phyloP scores from a whole-genome alignment of 2,113 vertebrate species.

The Brachypodius melanocephalos region DNA sequence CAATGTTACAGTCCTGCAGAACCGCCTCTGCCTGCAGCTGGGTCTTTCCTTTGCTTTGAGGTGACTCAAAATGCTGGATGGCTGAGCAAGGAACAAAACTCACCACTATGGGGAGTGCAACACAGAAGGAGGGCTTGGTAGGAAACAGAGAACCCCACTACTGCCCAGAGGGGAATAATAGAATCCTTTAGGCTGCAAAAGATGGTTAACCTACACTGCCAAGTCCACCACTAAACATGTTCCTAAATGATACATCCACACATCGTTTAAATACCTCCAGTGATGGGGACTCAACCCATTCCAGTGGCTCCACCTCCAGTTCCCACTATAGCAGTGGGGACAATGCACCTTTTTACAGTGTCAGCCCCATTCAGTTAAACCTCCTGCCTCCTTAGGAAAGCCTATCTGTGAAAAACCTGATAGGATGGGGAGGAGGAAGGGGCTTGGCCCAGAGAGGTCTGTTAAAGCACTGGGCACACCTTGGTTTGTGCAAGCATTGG shows the following conservation, averaged over 20 bases:
- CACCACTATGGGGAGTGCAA: accelerated
- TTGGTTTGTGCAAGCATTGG: neutral
- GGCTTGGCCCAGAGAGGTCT: neutral
- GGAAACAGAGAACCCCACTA: neutral
- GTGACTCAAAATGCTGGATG: neutral
- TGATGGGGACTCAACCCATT: neutral
- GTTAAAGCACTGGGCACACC: neutral
- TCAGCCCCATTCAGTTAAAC: neutral
- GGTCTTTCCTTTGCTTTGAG: neutral
- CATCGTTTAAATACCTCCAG: neutral
- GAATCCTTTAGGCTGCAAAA: neutral
- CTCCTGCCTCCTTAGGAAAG: neutral
- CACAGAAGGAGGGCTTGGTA: neutral
- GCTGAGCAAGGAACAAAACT: neutral
- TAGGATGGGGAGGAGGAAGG: neutral
- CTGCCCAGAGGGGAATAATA: neutral
- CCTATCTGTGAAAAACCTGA: neutral
- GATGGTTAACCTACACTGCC: neutral
- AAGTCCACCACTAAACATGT: neutral
- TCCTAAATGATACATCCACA: neutral
- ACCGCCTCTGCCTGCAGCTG: neutral
- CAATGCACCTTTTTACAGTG: neutral
- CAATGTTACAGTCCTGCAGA: neutral
- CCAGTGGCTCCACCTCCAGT: neutral
- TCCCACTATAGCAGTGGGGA: neutral